Percentiles rank a stretch among this genome's conserved stretches.
These are phyloP conservation scores for Polypedilum vanderplanki DNA, from an alignment of 1,140 invertebrate genomes.

Conservation along the genomic window DNA sequence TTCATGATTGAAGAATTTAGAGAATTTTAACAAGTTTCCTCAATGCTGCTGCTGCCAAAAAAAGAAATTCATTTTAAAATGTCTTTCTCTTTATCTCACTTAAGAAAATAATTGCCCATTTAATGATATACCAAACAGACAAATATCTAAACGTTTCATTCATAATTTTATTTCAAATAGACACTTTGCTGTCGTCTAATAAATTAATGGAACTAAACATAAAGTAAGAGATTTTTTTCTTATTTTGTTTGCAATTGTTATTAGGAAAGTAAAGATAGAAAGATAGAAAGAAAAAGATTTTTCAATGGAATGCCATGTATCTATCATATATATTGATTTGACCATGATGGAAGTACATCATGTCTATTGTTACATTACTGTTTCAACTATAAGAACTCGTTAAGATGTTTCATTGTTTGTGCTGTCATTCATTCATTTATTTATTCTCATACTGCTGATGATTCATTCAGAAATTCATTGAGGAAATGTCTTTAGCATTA, in stretches of 20 bases:
- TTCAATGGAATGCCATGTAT: no score
- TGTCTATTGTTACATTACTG: conserved; percentile 11
- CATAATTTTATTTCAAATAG: background rate
- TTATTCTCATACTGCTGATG: no score
- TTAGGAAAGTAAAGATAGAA: no score
- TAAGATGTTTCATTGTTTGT: conserved; percentile 16
- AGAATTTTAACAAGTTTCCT: background rate
- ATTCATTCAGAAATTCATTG: no score
- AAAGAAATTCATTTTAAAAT: no score
- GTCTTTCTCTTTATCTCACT: no score
- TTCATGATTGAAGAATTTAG: background rate
- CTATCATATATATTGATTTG: background rate
- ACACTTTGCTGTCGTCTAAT: background rate
- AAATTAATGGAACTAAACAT: background rate
- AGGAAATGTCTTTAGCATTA: background rate
- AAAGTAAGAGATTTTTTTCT: no score
- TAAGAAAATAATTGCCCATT: no score
- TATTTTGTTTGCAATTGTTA: no score
- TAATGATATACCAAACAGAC: no score
- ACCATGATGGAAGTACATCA: background rate
- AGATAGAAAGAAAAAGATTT: no score
- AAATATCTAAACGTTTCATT: background rate
- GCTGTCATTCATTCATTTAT: background rate
- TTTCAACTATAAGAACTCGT: conserved; percentile 22
- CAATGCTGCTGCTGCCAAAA: no score